Base-by-base conservation (phyloP, 2,113 vertebrate genomes). In the Cephalopterus ornatus region DNA sequence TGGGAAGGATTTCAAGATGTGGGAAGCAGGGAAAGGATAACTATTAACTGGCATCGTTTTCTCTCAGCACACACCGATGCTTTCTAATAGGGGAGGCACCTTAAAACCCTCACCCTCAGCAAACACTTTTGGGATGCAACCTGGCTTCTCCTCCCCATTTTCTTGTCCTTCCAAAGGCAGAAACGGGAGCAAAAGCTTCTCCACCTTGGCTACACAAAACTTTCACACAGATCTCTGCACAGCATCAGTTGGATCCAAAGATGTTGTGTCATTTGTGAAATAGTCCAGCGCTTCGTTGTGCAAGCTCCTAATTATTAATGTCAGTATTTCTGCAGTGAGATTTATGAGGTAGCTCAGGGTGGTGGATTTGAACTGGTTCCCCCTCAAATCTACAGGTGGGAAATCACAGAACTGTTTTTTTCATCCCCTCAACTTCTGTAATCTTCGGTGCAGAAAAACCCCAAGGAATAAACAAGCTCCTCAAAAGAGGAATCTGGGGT, bases 231-330 rank as follows among this genome's bases (percentile, higher is more conserved):
- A 87, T 58, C 85, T 86, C 85, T 70, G 55, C 83, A 28, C 79
- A 68, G 72, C 79, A 74, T 63, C 79, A 49, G 88, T 88, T 92
- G 92, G 50, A 88, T 77, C 0, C 5, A 80, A 84, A 86, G 85
- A 59, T 80, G 63, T 27, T 87, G 74, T 88, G 72, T 95, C 85
- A 87, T 23, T 56, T 6, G 9, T 89, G 93, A 95, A 95, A 88
- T 74, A 92, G 90, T 84, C 80, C 76, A 75, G 73, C 0, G 1
- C 79, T 90, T 93, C 17, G 52, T 93, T 96, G 93, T 88, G 90
- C 93, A 96, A 95, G 55, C 67, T 73, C 79, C 88, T 81, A 81
- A 92, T 94, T 93, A 86, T 90, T 88, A 63, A 63, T 35, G 73
- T 72, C 73, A 0, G 0, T 21, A 27, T 65, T 96, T 89, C 81